Percentiles rank a stretch among this genome's conserved stretches.
Evolutionary conservation across 2,888 invertebrate species (phyloP).

Genomic region (Mycogona germanica): DNA sequence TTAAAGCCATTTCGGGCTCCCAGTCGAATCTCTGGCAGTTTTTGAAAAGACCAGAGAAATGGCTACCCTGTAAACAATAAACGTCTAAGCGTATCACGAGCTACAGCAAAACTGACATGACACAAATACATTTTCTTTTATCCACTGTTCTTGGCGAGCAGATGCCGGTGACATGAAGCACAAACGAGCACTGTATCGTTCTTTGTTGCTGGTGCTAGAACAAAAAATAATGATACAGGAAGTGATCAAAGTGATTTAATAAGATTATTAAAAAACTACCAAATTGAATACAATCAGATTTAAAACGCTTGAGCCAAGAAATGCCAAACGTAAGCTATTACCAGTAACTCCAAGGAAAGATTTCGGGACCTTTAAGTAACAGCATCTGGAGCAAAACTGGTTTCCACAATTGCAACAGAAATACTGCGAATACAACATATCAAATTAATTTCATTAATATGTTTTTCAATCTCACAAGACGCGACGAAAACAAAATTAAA

Average conservation of each 20-base stretch:
- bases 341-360: conserved; percentile 17
- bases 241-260: not conserved
- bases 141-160: not conserved
- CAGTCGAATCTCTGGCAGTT: too few relatives aligned
- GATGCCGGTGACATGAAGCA: conserved; percentile 8
- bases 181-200: conserved; percentile 15
- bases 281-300: too few relatives aligned
- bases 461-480: not conserved
- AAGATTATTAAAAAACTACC: not conserved
- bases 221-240: not conserved
- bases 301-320: too few relatives aligned
- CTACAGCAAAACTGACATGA: too few relatives aligned
- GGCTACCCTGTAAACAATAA: too few relatives aligned
- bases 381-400: conserved; percentile 15
- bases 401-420: conserved; percentile 15
- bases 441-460: too few relatives aligned
- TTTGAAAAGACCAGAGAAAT: too few relatives aligned
- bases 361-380: conserved; percentile 13
- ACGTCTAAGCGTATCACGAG: too few relatives aligned
- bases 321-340: conserved; percentile 1
- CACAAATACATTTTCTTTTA: not conserved
- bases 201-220: conserved; percentile 14
- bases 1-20: too few relatives aligned
- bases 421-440: conserved; percentile 7
- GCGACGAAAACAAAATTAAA: too few relatives aligned